Conservation (phyloP, 2,113 vertebrate genomes). For the Aegithalos caudatus region DNA sequence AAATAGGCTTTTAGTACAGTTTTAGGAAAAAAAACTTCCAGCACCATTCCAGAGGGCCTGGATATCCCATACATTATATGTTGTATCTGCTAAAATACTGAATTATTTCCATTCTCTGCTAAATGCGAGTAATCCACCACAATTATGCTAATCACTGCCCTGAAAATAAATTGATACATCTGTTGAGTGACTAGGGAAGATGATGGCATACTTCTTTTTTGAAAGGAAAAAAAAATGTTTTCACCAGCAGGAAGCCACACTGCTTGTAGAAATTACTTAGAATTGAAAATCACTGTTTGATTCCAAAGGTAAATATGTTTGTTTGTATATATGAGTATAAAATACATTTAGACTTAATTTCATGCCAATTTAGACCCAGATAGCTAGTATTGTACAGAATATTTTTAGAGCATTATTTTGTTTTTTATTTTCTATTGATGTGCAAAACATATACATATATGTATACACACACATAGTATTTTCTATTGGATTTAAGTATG, state of each 20-base stretch:
- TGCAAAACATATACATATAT: neutral
- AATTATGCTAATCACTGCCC: constrained; percentile 58
- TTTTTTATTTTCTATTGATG: neutral
- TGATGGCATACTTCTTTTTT: constrained; percentile 18
- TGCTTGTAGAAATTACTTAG: neutral
- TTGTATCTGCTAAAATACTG: neutral
- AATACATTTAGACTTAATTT: constrained; percentile 7
- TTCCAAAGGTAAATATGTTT: constrained; percentile 11
- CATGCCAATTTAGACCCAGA: neutral
- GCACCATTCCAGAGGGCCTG: neutral
- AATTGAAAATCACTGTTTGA: constrained; percentile 13
- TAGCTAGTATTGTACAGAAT: neutral
- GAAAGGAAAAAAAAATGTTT: neutral
- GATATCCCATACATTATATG: neutral
- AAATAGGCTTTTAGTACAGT: neutral
- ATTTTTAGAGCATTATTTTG: neutral
- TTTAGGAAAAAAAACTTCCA: neutral
- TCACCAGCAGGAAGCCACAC: constrained; percentile 22
- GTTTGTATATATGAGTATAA: neutral
- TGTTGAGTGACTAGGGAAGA: constrained; percentile 36
- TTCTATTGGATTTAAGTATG: neutral
- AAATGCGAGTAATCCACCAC: constrained; percentile 38
- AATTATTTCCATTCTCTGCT: constrained; percentile 35
- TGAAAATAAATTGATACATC: constrained; percentile 58
- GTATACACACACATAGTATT: neutral